phyloP scores from a whole-genome alignment of 2,888 invertebrate species.

The Patella pellucida region DNA sequence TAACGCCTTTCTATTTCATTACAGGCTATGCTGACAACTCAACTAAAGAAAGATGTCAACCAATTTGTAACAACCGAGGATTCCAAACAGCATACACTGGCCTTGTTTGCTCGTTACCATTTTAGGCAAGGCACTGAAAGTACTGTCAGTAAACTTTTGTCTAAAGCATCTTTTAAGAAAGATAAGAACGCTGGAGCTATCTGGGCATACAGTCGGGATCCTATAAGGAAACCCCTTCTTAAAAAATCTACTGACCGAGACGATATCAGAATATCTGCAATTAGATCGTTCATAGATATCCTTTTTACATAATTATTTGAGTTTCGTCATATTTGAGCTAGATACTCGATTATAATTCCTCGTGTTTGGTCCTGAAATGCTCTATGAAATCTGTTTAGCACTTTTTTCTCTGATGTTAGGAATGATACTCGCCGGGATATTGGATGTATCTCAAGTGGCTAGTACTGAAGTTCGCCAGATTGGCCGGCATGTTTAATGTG shows the following conservation, averaged over 20 bases:
- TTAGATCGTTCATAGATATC: slow-evolving; percentile 56
- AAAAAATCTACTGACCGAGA: slow-evolving; percentile 46
- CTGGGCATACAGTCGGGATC: slow-evolving; percentile 55
- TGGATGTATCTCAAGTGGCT: too few relatives aligned
- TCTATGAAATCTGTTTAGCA: background rate
- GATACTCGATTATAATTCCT: background rate
- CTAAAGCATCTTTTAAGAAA: slow-evolving; percentile 55
- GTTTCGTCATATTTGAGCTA: background rate
- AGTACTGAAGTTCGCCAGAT: too few relatives aligned
- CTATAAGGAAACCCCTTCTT: slow-evolving; percentile 56
- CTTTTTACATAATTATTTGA: slow-evolving; percentile 34
- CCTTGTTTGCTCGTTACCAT: slow-evolving; percentile 45
- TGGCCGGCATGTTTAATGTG: too few relatives aligned
- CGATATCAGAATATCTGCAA: slow-evolving; percentile 46
- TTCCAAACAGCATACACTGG: slow-evolving; percentile 42
- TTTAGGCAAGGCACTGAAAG: slow-evolving; percentile 54
- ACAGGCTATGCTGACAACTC: slow-evolving; percentile 52
- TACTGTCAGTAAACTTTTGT: slow-evolving; percentile 52
- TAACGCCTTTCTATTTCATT: background rate
- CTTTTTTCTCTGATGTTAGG: slow-evolving; percentile 9
- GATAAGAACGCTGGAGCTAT: slow-evolving; percentile 33
- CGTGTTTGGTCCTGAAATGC: background rate
- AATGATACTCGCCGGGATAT: too few relatives aligned
- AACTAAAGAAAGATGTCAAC: slow-evolving; percentile 45
- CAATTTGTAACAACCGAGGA: slow-evolving; percentile 14